Conservation (phyloP, 2,888 invertebrate species). For the Drosophila macrothrix region DNA sequence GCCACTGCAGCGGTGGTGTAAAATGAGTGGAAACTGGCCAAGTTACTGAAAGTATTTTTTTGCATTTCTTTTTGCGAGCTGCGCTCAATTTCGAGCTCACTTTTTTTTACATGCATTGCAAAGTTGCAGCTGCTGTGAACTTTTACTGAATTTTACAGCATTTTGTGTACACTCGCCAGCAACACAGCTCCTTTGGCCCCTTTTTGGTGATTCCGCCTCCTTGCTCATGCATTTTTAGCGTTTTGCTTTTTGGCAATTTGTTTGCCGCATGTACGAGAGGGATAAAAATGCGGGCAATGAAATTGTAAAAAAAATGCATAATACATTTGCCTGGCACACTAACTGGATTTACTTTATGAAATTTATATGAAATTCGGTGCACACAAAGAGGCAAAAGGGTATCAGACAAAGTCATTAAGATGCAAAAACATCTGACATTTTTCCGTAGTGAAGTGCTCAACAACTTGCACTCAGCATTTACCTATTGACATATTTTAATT, state of each 20-base stretch:
- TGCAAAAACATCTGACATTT: slow-evolving; percentile 3
- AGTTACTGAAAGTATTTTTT: slow-evolving; percentile 50
- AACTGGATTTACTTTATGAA: slow-evolving; percentile 67
- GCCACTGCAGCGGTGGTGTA: slow-evolving; percentile 26
- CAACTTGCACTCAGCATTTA: neutral
- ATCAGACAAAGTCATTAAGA: slow-evolving; percentile 18
- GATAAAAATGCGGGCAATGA: slow-evolving; percentile 38
- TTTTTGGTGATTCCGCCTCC: slow-evolving; percentile 5
- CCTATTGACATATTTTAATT: neutral
- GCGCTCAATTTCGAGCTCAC: slow-evolving; percentile 48
- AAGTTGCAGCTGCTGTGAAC: slow-evolving; percentile 36
- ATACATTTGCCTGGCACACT: slow-evolving; percentile 54
- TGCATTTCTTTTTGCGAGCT: slow-evolving; percentile 45
- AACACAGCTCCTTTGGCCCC: slow-evolving; percentile 5
- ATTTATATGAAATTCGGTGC: slow-evolving; percentile 54
- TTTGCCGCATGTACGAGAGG: slow-evolving; percentile 41
- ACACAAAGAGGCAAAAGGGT: slow-evolving; percentile 34
- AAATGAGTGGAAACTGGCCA: slow-evolving; percentile 47
- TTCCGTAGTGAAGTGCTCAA: neutral
- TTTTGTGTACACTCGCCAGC: slow-evolving; percentile 17
- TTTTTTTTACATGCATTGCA: slow-evolving; percentile 20
- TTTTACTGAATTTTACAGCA: slow-evolving; percentile 46
- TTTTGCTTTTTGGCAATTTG: slow-evolving; percentile 50
- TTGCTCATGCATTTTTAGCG: slow-evolving; percentile 59
- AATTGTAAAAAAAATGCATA: slow-evolving; percentile 63